Conservation (phyloP, 1,140 invertebrate species). For the Drosophila novamexicana region DNA sequence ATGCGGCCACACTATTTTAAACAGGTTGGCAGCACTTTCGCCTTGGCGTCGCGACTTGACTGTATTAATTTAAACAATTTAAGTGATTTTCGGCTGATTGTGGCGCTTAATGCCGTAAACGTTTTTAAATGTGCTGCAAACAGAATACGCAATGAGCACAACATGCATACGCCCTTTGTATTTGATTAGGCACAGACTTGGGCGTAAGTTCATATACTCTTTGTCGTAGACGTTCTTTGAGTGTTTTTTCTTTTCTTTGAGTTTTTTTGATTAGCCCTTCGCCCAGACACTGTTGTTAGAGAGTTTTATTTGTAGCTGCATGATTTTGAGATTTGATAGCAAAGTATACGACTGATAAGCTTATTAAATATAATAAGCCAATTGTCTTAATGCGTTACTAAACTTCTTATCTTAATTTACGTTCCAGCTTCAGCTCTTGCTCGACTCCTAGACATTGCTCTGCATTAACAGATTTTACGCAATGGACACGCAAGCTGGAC, state of each 20-base stretch:
- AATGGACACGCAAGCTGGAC: constrained; percentile 42
- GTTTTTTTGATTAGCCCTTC: constrained; percentile 2
- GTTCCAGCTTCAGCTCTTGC: constrained; percentile 20
- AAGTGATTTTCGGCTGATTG: constrained; percentile 46
- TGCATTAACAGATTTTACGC: constrained; percentile 8
- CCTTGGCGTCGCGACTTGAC: constrained; percentile 32
- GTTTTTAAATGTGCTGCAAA: constrained; percentile 6
- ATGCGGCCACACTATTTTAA: background rate
- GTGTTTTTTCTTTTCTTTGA: background rate
- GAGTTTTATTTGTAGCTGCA: background rate
- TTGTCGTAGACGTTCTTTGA: constrained; percentile 5
- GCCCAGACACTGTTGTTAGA: background rate
- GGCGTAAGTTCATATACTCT: background rate
- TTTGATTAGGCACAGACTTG: constrained; percentile 4
- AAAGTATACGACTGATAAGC: constrained; percentile 30
- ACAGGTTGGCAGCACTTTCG: constrained; percentile 6
- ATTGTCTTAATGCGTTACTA: constrained; percentile 20
- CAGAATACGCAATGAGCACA: constrained; percentile 17
- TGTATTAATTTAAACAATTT: constrained; percentile 66
- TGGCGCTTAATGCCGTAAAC: constrained; percentile 34
- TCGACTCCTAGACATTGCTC: background rate
- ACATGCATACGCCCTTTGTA: constrained; percentile 10
- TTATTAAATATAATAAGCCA: constrained; percentile 28
- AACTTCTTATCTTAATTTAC: constrained; percentile 9
- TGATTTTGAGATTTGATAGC: constrained; percentile 31